Conservation (phyloP, 2,113 vertebrate genomes). For the Chaetura pelagica region DNA sequence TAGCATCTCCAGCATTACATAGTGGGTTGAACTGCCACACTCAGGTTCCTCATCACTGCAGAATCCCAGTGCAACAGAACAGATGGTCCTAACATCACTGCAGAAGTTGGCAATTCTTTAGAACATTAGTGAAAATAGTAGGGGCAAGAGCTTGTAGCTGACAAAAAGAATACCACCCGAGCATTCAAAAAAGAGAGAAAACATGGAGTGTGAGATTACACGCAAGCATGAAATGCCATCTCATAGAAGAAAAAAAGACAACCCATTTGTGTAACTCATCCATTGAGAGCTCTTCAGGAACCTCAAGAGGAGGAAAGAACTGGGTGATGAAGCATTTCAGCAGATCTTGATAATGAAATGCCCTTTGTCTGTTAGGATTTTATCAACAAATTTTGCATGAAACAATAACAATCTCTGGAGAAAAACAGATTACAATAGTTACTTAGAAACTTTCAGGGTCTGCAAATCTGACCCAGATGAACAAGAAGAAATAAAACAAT, state of each 20-base stretch:
- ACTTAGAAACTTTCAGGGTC: not conserved
- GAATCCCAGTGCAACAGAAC: not conserved
- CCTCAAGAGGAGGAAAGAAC: not conserved
- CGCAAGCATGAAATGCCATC: not conserved
- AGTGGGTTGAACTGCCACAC: not conserved
- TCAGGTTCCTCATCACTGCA: not conserved
- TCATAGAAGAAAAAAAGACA: not conserved
- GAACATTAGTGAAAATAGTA: not conserved
- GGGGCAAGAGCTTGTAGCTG: not conserved
- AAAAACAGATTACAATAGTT: not conserved
- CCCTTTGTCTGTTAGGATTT: not conserved
- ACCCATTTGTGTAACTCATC: not conserved
- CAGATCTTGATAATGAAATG: not conserved
- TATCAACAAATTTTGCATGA: not conserved
- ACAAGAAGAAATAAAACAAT: not conserved
- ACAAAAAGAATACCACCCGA: not conserved
- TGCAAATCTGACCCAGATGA: not conserved
- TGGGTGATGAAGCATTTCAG: conserved; percentile 17
- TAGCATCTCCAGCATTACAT: not conserved
- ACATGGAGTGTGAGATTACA: not conserved
- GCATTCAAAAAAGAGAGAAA: not conserved
- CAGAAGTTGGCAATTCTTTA: not conserved
- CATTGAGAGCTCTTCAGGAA: not conserved
- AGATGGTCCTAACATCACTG: not conserved
- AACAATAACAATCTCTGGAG: not conserved